Percentiles rank a stretch among this genome's conserved stretches.
phyloP scores from a whole-genome alignment of 2,113 vertebrate genomes.

The Prietella phreatophila region DNA sequence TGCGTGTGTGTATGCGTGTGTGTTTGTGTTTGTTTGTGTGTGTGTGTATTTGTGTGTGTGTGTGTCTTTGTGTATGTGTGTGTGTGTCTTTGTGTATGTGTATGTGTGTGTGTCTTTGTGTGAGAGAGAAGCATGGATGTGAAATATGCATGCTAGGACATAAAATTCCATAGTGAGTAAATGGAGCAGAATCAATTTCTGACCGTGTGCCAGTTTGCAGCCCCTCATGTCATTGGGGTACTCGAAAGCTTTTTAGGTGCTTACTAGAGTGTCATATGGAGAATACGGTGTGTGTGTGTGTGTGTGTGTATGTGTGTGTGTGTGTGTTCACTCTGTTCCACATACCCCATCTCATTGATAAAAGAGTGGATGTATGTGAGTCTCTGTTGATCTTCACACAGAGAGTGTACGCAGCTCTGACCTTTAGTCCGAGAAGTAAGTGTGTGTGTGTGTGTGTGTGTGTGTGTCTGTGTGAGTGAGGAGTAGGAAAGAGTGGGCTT shows the following conservation, averaged over 20 bases:
- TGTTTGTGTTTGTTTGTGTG: too few relatives aligned
- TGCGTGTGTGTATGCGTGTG: too few relatives aligned
- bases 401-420: constrained; percentile 40
- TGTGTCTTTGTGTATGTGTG: not conserved
- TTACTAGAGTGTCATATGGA: not conserved
- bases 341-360: constrained; percentile 47
- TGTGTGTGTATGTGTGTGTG: constrained; percentile 7
- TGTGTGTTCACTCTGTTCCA: not conserved
- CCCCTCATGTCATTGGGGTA: not conserved
- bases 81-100: not conserved
- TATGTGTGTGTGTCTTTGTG: not conserved
- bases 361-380: constrained; percentile 43
- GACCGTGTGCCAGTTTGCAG: not conserved
- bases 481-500: constrained; percentile 68
- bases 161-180: not conserved
- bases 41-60: too few relatives aligned
- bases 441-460: constrained; percentile 1
- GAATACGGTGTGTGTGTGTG: not conserved
- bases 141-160: not conserved
- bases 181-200: constrained; percentile 1
- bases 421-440: constrained; percentile 25
- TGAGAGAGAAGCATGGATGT: not conserved
- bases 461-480: constrained; percentile 36
- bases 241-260: constrained; percentile 32
- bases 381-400: constrained; percentile 46